These are phyloP conservation scores for Aphelenchoides besseyi DNA, from an alignment of 1,140 invertebrate species.

Conservation along the genomic window DNA sequence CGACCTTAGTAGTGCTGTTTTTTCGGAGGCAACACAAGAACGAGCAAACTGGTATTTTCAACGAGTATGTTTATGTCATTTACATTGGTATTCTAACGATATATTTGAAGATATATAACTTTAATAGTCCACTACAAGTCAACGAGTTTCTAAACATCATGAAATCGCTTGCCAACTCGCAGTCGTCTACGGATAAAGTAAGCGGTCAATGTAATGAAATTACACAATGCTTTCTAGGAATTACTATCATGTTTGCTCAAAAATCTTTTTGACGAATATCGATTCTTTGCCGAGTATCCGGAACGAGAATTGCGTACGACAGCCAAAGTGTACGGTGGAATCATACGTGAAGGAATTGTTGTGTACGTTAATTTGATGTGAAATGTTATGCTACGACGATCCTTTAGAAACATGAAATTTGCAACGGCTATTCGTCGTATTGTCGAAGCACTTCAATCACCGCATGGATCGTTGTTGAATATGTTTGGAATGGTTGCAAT, in stretches of 20 bases:
- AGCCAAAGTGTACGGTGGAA: conserved; percentile 93
- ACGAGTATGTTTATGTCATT: conserved; percentile 26
- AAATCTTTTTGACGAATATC: conserved; percentile 96
- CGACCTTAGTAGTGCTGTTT: conserved; percentile 35
- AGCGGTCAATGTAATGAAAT: too few relatives aligned
- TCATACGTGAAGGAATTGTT: conserved; percentile 85
- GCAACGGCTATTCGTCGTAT: conserved; percentile 57
- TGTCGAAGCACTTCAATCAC: conserved; percentile 48
- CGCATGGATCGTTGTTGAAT: conserved; percentile 41
- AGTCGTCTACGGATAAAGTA: conserved; percentile 35
- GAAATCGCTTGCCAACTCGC: conserved; percentile 36
- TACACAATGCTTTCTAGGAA: conserved; percentile 58
- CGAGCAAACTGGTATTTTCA: conserved; percentile 51
- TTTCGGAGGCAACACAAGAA: conserved; percentile 47
- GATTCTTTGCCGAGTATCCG: conserved; percentile 96
- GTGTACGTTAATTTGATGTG: conserved; percentile 62
- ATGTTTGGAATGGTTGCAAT: conserved; percentile 58
- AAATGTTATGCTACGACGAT: not conserved
- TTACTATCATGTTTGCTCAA: conserved; percentile 96
- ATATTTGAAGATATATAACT: conserved; percentile 43
- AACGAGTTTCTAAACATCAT: conserved; percentile 46
- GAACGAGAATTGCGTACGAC: conserved; percentile 95
- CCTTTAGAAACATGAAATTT: conserved; percentile 53
- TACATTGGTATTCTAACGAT: conserved; percentile 20
- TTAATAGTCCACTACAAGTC: conserved; percentile 41